A percentile compares a stretch with the other conserved stretches of the same genome.
These are phyloP conservation scores for Zygothrica quintamaculata DNA, from an alignment of 2,888 invertebrate genomes.

Conservation along the genomic window DNA sequence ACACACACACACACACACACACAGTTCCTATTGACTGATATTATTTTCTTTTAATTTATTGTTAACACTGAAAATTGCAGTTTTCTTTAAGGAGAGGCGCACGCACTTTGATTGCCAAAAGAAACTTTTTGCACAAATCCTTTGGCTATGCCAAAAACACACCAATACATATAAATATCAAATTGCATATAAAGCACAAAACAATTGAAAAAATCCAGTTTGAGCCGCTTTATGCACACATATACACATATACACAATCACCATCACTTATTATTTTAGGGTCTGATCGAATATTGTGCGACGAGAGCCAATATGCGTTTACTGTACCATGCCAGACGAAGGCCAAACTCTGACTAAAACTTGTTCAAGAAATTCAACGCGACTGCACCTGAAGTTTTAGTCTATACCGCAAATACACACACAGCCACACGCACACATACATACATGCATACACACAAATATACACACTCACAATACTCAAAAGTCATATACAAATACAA, in stretches of 20 bases:
- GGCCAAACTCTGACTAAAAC: constrained; percentile 85
- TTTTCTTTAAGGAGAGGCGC: constrained; percentile 22
- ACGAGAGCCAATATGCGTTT: constrained; percentile 64
- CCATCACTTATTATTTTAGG: constrained; percentile 45
- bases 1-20: too few species aligned
- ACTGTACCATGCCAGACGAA: constrained; percentile 84
- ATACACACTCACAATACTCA: constrained; percentile 12
- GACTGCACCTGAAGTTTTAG: constrained; percentile 75
- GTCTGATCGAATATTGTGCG: constrained; percentile 43
- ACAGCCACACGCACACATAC: constrained; percentile 12
- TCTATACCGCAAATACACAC: constrained; percentile 40
- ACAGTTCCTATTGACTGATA: background rate
- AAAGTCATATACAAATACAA: too few species aligned
- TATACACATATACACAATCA: constrained; percentile 19
- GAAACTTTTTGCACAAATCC: constrained; percentile 53
- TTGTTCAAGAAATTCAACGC: constrained; percentile 80
- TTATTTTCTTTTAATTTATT: background rate
- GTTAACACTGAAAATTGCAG: constrained; percentile 4
- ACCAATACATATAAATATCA: constrained; percentile 44
- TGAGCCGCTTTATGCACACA: constrained; percentile 28
- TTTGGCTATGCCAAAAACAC: constrained; percentile 40
- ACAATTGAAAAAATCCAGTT: constrained; percentile 74
- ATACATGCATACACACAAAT: constrained; percentile 2
- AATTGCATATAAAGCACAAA: constrained; percentile 40
- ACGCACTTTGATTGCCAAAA: constrained; percentile 46